Conservation (phyloP, 2,113 vertebrate genomes). For the Microcebus tavaratra region DNA sequence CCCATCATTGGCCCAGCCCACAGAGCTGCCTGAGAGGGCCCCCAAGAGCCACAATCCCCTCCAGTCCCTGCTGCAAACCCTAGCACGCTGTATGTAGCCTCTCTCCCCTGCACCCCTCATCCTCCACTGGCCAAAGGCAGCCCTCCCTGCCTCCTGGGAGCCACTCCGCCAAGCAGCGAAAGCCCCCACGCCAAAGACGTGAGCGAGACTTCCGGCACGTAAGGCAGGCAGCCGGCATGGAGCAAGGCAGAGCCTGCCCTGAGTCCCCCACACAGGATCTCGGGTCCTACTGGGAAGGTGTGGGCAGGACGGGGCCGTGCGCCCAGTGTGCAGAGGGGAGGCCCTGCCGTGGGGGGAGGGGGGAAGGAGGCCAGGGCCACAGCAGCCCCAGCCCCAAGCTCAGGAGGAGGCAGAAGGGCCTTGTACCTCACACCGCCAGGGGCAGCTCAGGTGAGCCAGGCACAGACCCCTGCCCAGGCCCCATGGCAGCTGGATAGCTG, state of each 20-base stretch:
- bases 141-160: rapidly evolving
- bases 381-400: not conserved
- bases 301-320: too few species aligned
- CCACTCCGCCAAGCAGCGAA: not conserved
- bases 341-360: rapidly evolving
- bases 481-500: too few species aligned
- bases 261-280: too few species aligned
- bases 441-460: rapidly evolving
- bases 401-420: not conserved
- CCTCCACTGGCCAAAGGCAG: not conserved
- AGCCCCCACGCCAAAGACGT: not conserved
- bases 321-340: not conserved
- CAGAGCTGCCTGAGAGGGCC: not conserved
- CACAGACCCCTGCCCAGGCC: not conserved
- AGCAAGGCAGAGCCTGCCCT: not conserved
- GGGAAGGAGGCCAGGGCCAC: too few species aligned
- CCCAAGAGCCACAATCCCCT: not conserved
- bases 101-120: rapidly evolving
- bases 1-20: too few species aligned
- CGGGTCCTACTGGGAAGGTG: not conserved
- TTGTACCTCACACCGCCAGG: rapidly evolving
- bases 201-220: not conserved
- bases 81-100: not conserved
- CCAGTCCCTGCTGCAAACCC: not conserved
- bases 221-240: rapidly evolving